These are phyloP conservation scores for Halcyon chelicuti DNA, from an alignment of 2,797 vertebrate genomes.

Conservation along the genomic window DNA sequence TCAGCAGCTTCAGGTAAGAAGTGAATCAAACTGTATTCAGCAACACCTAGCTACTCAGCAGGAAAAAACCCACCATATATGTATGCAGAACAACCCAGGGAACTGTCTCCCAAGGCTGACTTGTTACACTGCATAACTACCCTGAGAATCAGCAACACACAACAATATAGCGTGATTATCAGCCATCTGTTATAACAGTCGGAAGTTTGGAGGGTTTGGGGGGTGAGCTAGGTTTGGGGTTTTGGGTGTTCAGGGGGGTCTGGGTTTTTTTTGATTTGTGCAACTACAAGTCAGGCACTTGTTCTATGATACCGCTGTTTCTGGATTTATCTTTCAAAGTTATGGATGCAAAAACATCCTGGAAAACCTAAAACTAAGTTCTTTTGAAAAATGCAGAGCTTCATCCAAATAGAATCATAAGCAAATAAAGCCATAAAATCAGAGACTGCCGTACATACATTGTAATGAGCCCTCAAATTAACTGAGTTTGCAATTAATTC, in stretches of 20 bases:
- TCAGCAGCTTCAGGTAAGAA: not conserved
- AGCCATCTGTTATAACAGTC: not conserved
- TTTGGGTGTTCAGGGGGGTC: no score
- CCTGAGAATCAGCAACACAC: not conserved
- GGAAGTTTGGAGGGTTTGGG: not conserved
- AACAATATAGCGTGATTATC: not conserved
- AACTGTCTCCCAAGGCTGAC: not conserved
- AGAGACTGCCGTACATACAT: not conserved
- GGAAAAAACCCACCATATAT: not conserved
- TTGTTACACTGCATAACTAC: not conserved
- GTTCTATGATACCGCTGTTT: not conserved
- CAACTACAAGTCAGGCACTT: not conserved
- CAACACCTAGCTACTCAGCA: not conserved
- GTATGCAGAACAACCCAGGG: not conserved
- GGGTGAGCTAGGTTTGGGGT: accelerated
- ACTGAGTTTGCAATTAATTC: not conserved
- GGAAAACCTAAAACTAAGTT: not conserved
- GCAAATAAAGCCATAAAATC: constrained; percentile 18
- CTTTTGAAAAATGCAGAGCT: not conserved
- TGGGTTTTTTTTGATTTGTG: not conserved
- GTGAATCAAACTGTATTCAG: not conserved
- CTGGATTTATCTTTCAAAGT: not conserved
- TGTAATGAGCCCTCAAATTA: not conserved
- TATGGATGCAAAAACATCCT: not conserved
- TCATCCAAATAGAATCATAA: not conserved